A percentile compares a stretch with the other conserved stretches of the same genome.
phyloP scores from a whole-genome alignment of 2,797 vertebrate species.

The Paratrypauchen microcephalus region DNA sequence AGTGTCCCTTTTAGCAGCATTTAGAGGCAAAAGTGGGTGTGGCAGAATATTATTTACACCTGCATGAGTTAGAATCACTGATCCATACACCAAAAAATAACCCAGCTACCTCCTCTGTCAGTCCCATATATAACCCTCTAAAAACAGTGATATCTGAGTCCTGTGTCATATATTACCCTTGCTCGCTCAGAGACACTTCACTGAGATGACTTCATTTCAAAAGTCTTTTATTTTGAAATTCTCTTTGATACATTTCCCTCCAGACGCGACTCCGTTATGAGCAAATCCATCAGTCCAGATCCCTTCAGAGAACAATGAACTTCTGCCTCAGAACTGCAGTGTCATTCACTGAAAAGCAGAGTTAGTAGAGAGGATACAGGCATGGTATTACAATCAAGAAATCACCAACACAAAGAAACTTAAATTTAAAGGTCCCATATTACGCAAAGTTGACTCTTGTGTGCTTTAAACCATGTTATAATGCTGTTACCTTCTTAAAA shows the following conservation, averaged over 20 bases:
- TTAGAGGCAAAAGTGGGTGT: too few species aligned
- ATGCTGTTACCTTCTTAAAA: too few species aligned
- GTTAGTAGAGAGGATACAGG: not conserved
- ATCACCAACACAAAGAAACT: not conserved
- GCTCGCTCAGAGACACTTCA: constrained; percentile 7
- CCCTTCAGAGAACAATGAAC: constrained; percentile 4
- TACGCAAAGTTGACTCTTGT: too few species aligned
- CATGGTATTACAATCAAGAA: not conserved
- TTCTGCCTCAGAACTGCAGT: not conserved
- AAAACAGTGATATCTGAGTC: not conserved
- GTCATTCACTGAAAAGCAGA: not conserved
- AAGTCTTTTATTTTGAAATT: constrained; percentile 11
- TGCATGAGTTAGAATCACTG: too few species aligned
- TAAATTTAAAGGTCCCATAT: too few species aligned
- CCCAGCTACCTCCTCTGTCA: not conserved
- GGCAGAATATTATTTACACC: too few species aligned
- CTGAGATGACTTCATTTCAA: constrained; percentile 7
- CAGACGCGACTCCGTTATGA: constrained; percentile 4
- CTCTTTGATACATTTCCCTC: constrained; percentile 10
- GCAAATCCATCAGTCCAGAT: constrained; percentile 7
- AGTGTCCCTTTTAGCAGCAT: too few species aligned
- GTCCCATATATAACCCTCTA: not conserved
- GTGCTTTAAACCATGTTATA: too few species aligned
- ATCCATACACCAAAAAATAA: too few species aligned
- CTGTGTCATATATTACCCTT: not conserved